Conservation (phyloP, 2,888 invertebrate genomes). For the Mimas tiliae region DNA sequence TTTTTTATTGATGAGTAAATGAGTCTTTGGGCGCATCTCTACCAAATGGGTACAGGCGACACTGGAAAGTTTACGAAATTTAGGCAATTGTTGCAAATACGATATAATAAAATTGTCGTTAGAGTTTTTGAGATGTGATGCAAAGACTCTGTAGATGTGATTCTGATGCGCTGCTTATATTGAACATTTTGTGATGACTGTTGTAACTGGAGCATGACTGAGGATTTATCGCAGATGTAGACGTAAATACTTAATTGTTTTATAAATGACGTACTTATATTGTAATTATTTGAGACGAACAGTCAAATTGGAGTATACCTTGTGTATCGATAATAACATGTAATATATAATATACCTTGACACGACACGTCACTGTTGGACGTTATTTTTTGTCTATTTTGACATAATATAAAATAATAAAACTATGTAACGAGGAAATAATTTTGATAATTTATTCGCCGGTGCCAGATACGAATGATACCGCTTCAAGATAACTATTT, state of each 20-base stretch:
- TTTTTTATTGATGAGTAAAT: neutral
- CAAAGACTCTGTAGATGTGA: neutral
- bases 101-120: too few species aligned
- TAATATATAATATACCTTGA: neutral
- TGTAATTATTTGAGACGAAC: neutral
- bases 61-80: too few species aligned
- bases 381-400: constrained; percentile 17
- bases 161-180: neutral
- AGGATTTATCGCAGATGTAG: too few species aligned
- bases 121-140: neutral
- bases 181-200: neutral
- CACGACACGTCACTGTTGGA: neutral
- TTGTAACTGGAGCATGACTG: neutral
- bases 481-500: constrained; percentile 31
- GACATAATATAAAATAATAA: neutral
- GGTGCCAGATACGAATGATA: constrained; percentile 40
- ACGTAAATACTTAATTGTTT: neutral
- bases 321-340: neutral
- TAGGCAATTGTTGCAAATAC: too few species aligned
- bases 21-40: neutral
- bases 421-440: constrained; percentile 2
- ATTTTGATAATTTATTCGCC: constrained; percentile 26
- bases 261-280: neutral
- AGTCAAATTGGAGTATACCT: neutral
- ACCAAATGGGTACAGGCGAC: too few species aligned